phyloP scores from a whole-genome alignment of 2,888 invertebrate genomes.

The Cheilosia grossa region DNA sequence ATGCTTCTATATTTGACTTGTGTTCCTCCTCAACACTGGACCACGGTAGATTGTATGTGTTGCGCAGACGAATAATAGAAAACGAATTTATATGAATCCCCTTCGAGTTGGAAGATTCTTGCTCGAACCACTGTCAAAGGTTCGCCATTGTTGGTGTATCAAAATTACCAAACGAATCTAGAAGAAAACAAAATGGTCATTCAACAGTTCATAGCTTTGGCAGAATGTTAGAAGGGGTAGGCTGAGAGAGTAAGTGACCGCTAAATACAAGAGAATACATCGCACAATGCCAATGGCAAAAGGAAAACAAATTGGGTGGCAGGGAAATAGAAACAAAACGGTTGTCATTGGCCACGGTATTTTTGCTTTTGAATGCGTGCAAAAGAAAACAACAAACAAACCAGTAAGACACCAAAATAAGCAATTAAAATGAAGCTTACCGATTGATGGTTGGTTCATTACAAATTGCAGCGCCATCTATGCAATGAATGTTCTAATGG shows the following conservation, averaged over 20 bases:
- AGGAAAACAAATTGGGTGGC: no score
- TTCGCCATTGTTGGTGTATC: conserved; percentile 40
- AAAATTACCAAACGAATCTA: conserved; percentile 46
- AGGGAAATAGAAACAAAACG: no score
- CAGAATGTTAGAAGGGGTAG: no score
- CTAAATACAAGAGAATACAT: no score
- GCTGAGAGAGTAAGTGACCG: no score
- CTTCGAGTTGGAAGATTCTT: conserved; percentile 56
- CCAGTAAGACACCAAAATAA: background rate
- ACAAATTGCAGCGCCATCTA: conserved; percentile 12
- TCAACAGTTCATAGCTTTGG: background rate
- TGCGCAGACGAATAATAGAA: conserved; percentile 42
- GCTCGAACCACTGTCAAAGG: conserved; percentile 65
- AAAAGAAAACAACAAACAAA: background rate
- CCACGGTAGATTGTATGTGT: conserved; percentile 34
- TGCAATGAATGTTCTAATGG: background rate
- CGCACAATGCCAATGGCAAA: background rate
- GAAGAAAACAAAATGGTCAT: conserved; percentile 6
- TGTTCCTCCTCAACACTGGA: conserved; percentile 4
- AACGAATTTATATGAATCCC: conserved; percentile 45
- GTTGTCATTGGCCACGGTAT: no score
- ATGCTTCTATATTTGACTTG: background rate
- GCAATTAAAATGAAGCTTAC: conserved; percentile 17
- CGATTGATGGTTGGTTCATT: background rate
- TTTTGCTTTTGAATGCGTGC: no score